A percentile compares a stretch with the other conserved stretches of the same genome.
Evolutionary conservation across 2,888 invertebrate genomes (phyloP).

Genomic region (Ophion costatus): DNA sequence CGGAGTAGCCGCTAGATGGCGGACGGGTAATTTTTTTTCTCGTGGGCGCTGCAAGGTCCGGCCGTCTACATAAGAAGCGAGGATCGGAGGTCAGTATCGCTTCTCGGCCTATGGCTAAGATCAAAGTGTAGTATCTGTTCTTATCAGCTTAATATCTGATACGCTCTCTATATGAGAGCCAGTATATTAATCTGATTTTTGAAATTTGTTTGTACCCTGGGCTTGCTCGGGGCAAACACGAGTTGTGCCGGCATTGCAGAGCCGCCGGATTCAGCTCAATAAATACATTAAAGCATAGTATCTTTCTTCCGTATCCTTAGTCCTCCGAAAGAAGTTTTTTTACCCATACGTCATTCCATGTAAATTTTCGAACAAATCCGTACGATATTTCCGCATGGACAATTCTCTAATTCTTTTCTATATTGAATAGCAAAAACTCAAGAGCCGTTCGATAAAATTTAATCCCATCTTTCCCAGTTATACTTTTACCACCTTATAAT

Average conservation of each 20-base stretch:
- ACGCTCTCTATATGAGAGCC: constrained; percentile 48
- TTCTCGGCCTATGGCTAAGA: constrained; percentile 41
- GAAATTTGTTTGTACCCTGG: background rate
- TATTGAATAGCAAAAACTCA: background rate
- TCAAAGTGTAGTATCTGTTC: constrained; percentile 55
- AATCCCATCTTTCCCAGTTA: background rate
- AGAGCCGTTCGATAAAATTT: background rate
- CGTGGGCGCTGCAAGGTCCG: background rate
- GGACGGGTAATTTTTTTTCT: background rate
- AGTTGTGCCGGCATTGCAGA: constrained; percentile 36
- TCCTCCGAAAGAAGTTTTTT: background rate
- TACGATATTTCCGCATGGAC: background rate
- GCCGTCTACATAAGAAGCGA: constrained; percentile 1
- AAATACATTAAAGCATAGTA: background rate
- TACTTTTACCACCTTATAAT: background rate
- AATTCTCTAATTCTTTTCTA: background rate
- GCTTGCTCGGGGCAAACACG: constrained; percentile 24
- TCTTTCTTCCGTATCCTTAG: background rate
- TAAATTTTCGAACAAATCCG: background rate
- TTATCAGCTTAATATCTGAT: constrained; percentile 60
- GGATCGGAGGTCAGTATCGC: background rate
- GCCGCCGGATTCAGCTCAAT: constrained; percentile 30
- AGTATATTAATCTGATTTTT: constrained; percentile 58
- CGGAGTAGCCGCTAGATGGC: background rate
- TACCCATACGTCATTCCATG: background rate